Evolutionary conservation across 2,113 vertebrate species (phyloP).

Genomic region (Saguinus imperator): DNA sequence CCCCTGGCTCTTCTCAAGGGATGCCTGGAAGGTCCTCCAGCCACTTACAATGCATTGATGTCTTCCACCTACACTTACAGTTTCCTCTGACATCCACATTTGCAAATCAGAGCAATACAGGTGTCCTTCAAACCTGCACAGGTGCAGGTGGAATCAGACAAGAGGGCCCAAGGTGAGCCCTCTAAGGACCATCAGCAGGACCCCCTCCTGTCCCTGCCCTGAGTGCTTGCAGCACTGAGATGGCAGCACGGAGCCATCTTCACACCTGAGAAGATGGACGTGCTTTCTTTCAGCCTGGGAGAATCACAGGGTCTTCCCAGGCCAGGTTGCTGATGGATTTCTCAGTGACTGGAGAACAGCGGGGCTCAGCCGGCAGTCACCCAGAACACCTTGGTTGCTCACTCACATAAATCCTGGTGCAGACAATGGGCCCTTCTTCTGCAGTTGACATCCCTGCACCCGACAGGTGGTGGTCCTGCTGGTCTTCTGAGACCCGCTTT

Average conservation of each 20-base stretch:
- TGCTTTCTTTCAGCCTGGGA: neutral
- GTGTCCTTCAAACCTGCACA: neutral
- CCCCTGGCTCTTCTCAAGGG: neutral
- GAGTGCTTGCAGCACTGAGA: too few species aligned
- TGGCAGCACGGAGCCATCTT: neutral
- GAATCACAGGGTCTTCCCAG: neutral
- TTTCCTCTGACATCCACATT: neutral
- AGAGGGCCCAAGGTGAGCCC: neutral
- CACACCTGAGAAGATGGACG: neutral
- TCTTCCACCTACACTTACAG: neutral
- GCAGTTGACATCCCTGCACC: neutral
- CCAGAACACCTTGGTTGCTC: neutral
- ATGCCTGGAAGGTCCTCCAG: neutral
- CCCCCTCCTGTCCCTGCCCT: fast-evolving
- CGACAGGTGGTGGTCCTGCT: neutral
- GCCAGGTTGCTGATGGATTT: neutral
- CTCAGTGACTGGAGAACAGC: too few species aligned
- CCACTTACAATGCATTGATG: too few species aligned
- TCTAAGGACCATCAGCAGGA: neutral
- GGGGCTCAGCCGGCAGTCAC: neutral
- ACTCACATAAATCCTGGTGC: neutral
- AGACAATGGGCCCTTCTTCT: neutral
- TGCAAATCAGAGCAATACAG: neutral
- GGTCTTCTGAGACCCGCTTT: neutral
- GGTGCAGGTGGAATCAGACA: neutral